A percentile compares a stretch with the other conserved stretches of the same genome.
Conservation (phyloP, 2,797 vertebrate species). For the Pseudocheirus occidentalis region DNA sequence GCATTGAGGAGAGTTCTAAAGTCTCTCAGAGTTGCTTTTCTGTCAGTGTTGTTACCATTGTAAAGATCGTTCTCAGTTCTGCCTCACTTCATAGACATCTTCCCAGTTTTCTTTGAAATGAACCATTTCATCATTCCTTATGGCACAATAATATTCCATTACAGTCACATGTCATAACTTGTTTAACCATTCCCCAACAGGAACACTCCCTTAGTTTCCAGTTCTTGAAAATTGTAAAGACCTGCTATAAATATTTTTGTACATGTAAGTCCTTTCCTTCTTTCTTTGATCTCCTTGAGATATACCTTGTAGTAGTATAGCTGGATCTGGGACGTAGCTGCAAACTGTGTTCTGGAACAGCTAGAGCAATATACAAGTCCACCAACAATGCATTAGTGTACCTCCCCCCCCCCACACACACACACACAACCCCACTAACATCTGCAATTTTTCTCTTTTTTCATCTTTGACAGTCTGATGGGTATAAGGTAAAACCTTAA, state of each 20-base stretch:
- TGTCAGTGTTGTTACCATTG: not conserved
- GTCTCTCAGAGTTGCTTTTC: too few relatives aligned
- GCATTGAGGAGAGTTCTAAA: too few relatives aligned
- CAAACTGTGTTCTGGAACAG: not conserved
- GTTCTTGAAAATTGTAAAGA: not conserved
- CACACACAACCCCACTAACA: not conserved
- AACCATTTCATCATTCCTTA: not conserved
- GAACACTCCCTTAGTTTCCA: not conserved
- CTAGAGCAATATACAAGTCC: not conserved
- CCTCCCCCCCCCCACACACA: not conserved
- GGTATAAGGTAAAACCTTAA: not conserved
- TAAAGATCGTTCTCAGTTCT: not conserved
- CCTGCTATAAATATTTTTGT: not conserved
- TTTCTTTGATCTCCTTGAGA: not conserved
- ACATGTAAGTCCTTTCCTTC: not conserved
- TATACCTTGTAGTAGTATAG: not conserved
- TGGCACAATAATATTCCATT: not conserved
- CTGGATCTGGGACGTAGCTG: not conserved
- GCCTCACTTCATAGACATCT: not conserved
- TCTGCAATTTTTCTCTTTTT: not conserved
- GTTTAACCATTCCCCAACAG: not conserved
- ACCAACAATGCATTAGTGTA: not conserved
- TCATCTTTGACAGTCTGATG: not conserved
- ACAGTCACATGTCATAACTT: not conserved
- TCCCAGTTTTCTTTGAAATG: not conserved